Base-by-base conservation (phyloP, 2,888 invertebrate species). In the Palloptera scutellata region DNA sequence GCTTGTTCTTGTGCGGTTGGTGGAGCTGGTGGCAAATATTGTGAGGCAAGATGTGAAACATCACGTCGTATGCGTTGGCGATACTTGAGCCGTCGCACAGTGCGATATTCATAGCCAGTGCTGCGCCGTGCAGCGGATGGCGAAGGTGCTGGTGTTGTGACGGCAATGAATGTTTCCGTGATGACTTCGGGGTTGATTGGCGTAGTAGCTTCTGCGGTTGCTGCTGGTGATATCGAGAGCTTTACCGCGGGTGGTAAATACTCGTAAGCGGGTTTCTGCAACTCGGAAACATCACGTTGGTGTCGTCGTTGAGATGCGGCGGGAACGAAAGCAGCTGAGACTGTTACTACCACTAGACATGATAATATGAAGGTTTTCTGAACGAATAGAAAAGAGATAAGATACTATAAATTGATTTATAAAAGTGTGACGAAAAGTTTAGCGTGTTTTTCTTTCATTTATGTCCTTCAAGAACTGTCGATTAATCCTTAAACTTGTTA, bases 351-450 rank as follows among this genome's bases (percentile, higher is more conserved):
- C 53, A 79, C 70, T 12, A 77, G 68, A 66, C 74, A 69, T 68
- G 72, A 70, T 53, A 79, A 73, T 59, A 79, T 69, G 67, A 77
- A 77, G 73, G 78, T 65, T 78, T 78, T 81, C 82, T 81, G 62
- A 5, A 67, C 62, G 4, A 30, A 19, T 45, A 15, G 41, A 20
- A 45, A 42, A 17, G 8, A n/a, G 8, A 13, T 13, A 17, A 40
- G n/a, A n/a, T n/a, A n/a, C n/a, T n/a, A n/a, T n/a, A n/a, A n/a
- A n/a, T n/a, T n/a, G n/a, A n/a, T n/a, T n/a, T n/a, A n/a, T n/a
- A n/a, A n/a, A n/a, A n/a, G n/a, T n/a, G n/a, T n/a, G n/a, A n/a
- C n/a, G n/a, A n/a, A n/a, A n/a, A n/a, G n/a, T n/a, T n/a, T n/a
- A n/a, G n/a, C n/a, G n/a, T n/a, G n/a, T n/a, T n/a, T n/a, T n/a